Conservation (phyloP, 2,113 vertebrate species). For the Alaudala cheleensis region DNA sequence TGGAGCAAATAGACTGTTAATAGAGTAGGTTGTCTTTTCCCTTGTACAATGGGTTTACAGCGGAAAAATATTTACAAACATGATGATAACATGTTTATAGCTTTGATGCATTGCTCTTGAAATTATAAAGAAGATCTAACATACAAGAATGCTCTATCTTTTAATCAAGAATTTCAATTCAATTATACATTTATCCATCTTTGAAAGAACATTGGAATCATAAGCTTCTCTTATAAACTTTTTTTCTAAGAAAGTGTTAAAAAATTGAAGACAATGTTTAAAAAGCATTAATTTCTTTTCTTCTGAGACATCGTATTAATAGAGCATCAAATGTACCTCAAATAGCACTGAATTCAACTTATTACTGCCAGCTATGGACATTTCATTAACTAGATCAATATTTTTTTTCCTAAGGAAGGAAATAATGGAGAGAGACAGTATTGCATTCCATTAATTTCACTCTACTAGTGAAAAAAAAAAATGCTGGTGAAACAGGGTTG, state of each 20-base stretch:
- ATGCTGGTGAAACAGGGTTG: background rate
- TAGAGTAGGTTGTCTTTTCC: background rate
- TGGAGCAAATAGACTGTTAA: background rate
- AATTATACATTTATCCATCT: background rate
- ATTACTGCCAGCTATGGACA: background rate
- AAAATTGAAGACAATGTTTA: background rate
- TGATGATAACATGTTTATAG: background rate
- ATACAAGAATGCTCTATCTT: background rate
- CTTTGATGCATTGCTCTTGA: background rate
- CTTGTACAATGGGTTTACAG: background rate
- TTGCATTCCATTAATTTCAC: background rate
- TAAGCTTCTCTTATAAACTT: background rate
- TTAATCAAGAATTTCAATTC: background rate
- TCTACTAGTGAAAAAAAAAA: background rate
- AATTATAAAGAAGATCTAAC: background rate
- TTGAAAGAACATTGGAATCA: background rate
- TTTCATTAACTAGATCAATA: background rate
- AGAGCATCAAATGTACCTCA: background rate
- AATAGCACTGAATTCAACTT: background rate
- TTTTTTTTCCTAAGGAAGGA: background rate
- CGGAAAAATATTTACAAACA: background rate
- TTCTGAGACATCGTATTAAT: background rate
- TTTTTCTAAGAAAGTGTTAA: too few species aligned
- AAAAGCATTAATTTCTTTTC: background rate
- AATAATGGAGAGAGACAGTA: background rate